A percentile compares a stretch with the other conserved stretches of the same genome.
Conservation (phyloP, 2,113 vertebrate species). For the Burhinus bistriatus region DNA sequence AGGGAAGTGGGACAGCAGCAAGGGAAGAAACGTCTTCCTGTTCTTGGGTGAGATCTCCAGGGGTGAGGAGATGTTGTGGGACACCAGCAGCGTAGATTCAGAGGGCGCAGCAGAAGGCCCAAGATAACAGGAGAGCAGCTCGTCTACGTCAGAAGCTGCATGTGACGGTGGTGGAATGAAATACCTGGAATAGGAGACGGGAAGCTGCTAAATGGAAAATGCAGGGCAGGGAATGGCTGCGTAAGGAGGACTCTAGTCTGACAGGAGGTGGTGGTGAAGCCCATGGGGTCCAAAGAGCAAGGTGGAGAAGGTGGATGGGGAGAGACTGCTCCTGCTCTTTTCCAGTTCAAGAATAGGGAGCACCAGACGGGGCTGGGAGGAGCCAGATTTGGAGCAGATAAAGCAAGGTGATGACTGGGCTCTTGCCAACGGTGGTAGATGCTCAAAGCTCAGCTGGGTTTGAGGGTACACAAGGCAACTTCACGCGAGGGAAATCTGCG, state of each 20-base stretch:
- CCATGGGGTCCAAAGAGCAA: rapidly evolving
- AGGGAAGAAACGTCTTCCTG: neutral
- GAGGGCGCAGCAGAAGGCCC: neutral
- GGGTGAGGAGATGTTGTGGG: neutral
- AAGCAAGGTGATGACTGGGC: neutral
- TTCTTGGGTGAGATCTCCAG: neutral
- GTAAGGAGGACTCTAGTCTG: neutral
- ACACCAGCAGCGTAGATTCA: rapidly evolving
- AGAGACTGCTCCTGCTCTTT: neutral
- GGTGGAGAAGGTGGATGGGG: neutral
- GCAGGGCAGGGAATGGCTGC: neutral
- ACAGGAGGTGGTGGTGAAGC: neutral
- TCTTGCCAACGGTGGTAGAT: neutral
- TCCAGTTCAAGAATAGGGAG: neutral
- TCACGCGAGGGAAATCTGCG: rapidly evolving
- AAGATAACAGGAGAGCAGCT: neutral
- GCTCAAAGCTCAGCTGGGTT: neutral
- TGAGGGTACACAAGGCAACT: too few species aligned
- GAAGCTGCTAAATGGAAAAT: neutral
- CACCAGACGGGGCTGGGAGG: neutral
- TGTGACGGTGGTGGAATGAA: neutral
- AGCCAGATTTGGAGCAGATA: neutral
- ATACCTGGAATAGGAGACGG: rapidly evolving
- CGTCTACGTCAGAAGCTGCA: rapidly evolving
- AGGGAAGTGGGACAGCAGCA: too few species aligned